Evolutionary conservation across 2,113 vertebrate species (phyloP).

Genomic region (Origma solitaria): DNA sequence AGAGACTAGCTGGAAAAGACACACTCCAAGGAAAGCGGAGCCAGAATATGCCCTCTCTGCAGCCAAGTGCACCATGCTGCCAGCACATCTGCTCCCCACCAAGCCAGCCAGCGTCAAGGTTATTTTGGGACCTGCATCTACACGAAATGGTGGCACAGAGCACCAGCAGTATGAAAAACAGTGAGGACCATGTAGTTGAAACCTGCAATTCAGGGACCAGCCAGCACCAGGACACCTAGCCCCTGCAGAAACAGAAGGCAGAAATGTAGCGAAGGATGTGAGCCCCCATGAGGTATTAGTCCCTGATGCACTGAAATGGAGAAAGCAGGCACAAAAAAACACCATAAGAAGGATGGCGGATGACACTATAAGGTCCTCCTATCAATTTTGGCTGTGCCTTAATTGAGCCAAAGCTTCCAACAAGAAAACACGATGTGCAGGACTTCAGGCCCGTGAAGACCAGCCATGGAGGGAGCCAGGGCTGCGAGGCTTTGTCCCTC

Average conservation of each 20-base stretch:
- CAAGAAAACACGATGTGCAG: not conserved
- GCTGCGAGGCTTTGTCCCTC: slow-evolving; percentile 42
- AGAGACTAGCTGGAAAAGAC: not conserved
- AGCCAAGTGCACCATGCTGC: not conserved
- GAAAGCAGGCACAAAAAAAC: accelerated
- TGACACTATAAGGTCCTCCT: not conserved
- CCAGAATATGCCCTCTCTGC: not conserved
- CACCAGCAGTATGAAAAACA: not conserved
- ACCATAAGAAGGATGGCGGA: not conserved
- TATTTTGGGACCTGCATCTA: not conserved
- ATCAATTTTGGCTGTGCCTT: not conserved
- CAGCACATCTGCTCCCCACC: slow-evolving; percentile 47
- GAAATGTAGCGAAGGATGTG: not conserved
- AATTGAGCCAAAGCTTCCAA: not conserved
- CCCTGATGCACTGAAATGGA: not conserved
- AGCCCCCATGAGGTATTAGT: accelerated
- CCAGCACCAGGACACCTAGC: not conserved
- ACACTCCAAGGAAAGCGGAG: not conserved
- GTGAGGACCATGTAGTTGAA: not conserved
- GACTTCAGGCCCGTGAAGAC: not conserved
- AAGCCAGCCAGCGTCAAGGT: not conserved
- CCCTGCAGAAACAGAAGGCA: not conserved
- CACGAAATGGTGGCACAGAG: not conserved
- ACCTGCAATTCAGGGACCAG: not conserved
- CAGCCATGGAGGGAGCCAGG: not conserved